Conservation (phyloP, 2,888 invertebrate genomes). For the Lottia gigantea region DNA sequence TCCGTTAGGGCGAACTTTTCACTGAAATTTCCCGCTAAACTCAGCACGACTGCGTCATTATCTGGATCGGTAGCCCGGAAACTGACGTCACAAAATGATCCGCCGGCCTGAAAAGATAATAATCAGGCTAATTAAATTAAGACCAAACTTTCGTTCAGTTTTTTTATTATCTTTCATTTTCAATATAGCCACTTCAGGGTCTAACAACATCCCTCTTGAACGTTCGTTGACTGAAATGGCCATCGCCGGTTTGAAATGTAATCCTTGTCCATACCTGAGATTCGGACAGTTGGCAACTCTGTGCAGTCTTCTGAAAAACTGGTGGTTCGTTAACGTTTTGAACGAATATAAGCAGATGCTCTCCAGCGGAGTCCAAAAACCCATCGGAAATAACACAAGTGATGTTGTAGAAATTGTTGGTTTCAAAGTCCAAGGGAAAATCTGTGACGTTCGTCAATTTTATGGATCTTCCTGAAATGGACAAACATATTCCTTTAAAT, state of each 20-base stretch:
- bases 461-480: not conserved
- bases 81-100: not conserved
- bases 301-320: conserved; percentile 8
- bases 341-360: not conserved
- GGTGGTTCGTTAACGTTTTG: conserved; percentile 17
- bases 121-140: too few relatives aligned
- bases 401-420: conserved; percentile 5
- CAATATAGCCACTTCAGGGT: too few relatives aligned
- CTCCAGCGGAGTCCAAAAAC: conserved; percentile 8
- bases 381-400: conserved; percentile 10
- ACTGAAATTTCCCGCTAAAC: not conserved
- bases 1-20: not conserved
- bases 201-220: too few relatives aligned
- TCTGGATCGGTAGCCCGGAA: not conserved
- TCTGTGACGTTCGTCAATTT: not conserved
- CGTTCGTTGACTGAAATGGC: too few relatives aligned
- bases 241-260: too few relatives aligned
- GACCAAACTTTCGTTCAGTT: too few relatives aligned
- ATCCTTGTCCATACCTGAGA: conserved; percentile 6
- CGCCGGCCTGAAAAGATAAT: not conserved
- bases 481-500: not conserved
- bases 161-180: too few relatives aligned
- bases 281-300: conserved; percentile 10
- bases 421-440: conserved; percentile 11
- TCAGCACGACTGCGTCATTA: not conserved